Evolutionary conservation across 53 echinoderm and acorn worm genomes (phyloP), one percentile per base, ranked within the genome.

Genomic region (Pentamera pediparva): DNA sequence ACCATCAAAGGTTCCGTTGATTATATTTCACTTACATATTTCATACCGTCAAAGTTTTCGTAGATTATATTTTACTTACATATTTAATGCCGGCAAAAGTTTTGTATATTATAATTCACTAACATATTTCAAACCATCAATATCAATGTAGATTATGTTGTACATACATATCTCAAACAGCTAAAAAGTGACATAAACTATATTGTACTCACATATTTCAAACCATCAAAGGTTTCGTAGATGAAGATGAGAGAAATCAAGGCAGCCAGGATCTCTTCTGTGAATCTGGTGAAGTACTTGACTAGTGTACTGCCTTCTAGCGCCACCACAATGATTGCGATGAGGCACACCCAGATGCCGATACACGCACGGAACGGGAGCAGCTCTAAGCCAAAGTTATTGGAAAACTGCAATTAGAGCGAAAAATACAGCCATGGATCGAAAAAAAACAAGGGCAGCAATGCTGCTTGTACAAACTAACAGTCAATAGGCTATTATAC

Each of bases 261-360:
- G 25, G 83, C 70, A 10, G 90, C 75, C 58, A 90, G 81, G 41
- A 90, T 90, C 70, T 90, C 90, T 62, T 90, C 90, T 5, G 90
- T 90, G 70, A 86, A 90, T 11, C 90, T 70, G 22, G 90, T 90
- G 76, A 90, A 90, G 64, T 86, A 86, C 21, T 82, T 82, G 3
- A 90, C 83, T 15, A 90, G 73, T 32, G 78, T 83, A 24, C 90
- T 90, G 75, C 90, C 90, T 79, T 90, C 90, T 52, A 83, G 74
- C 20, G 83, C 83, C 9, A 90, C 90, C 7, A 90, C 90, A 12
- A 80, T 39, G 60, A 76, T 67, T 31, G 86, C 82, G 20, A 90
- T 82, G 24, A 90, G 65, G 27, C 82, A 82, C 39, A 90, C 81
- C 90, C 90, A 90, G 63, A 90, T 71, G 0, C 90, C 90, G 5